Conservation (phyloP, 2,888 invertebrate species). For the Drosophila rellima region DNA sequence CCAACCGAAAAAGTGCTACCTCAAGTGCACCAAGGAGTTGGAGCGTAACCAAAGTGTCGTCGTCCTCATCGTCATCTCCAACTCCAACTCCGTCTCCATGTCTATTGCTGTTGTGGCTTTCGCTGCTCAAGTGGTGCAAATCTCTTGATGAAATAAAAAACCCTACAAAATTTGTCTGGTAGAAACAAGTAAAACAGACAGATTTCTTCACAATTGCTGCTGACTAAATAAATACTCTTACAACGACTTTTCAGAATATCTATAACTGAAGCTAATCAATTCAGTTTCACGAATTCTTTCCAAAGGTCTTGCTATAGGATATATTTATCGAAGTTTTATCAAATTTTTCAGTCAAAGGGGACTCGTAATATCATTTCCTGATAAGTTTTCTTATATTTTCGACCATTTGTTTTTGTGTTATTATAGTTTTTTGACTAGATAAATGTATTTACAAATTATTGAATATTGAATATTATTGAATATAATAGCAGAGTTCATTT, state of each 20-base stretch:
- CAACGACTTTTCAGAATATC: not conserved
- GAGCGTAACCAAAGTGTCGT: conserved; percentile 78
- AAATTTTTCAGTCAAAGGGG: not conserved
- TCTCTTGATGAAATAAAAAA: conserved; percentile 79
- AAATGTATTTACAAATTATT: no score
- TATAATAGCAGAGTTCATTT: no score
- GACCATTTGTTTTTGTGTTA: not conserved
- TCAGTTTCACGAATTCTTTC: not conserved
- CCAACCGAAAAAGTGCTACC: conserved; percentile 62
- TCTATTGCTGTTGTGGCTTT: conserved; percentile 41
- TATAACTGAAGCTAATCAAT: not conserved
- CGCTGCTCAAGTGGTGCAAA: conserved; percentile 70
- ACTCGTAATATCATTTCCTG: not conserved
- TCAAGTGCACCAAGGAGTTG: conserved; percentile 65
- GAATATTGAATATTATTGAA: no score
- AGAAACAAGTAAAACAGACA: conserved; percentile 15
- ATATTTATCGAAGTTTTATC: not conserved
- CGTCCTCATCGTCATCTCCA: conserved; percentile 23
- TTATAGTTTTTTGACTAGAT: not conserved
- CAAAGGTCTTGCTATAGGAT: not conserved
- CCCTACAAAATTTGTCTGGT: conserved; percentile 67
- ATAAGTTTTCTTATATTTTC: not conserved
- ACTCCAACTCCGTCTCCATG: not conserved
- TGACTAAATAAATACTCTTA: conserved; percentile 34
- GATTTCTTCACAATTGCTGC: not conserved